Evolutionary conservation across 1,140 invertebrate species (phyloP).

Genomic region (Telenomus remus): DNA sequence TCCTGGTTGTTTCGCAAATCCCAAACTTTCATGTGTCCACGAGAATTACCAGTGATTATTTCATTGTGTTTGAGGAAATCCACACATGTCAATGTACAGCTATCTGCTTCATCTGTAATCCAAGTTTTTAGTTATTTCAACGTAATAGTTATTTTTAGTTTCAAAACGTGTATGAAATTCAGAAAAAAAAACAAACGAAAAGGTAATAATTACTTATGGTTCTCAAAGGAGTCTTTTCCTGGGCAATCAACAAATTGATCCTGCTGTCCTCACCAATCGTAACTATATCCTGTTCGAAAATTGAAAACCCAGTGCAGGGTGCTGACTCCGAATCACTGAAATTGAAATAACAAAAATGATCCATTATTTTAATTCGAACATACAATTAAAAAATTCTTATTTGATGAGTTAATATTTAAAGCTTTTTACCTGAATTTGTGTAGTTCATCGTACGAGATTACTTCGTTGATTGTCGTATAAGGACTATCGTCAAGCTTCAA

Average conservation of each 20-base stretch:
- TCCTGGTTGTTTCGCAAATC: constrained; percentile 82
- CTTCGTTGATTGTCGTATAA: constrained; percentile 71
- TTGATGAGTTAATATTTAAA: too few species aligned
- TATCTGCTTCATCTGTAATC: constrained; percentile 83
- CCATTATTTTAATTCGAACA: constrained; percentile 11
- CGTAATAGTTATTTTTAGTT: constrained; percentile 2
- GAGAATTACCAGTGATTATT: constrained; percentile 87
- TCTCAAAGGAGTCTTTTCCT: constrained; percentile 78
- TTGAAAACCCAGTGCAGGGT: constrained; percentile 81
- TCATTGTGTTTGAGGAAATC: constrained; percentile 86
- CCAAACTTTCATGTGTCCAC: constrained; percentile 92
- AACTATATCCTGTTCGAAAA: constrained; percentile 83
- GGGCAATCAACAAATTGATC: constrained; percentile 82
- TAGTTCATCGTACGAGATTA: constrained; percentile 78
- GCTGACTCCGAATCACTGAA: constrained; percentile 70
- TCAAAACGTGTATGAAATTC: neutral
- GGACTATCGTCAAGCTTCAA: constrained; percentile 78
- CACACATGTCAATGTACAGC: constrained; percentile 85
- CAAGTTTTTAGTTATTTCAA: neutral
- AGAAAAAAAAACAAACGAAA: neutral
- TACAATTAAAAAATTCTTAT: constrained; percentile 48
- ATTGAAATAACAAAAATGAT: constrained; percentile 13
- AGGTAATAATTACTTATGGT: constrained; percentile 78
- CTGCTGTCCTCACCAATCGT: constrained; percentile 90
- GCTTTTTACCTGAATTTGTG: constrained; percentile 81